phyloP scores from a whole-genome alignment of 2,113 vertebrate genomes.

The Naja naja region DNA sequence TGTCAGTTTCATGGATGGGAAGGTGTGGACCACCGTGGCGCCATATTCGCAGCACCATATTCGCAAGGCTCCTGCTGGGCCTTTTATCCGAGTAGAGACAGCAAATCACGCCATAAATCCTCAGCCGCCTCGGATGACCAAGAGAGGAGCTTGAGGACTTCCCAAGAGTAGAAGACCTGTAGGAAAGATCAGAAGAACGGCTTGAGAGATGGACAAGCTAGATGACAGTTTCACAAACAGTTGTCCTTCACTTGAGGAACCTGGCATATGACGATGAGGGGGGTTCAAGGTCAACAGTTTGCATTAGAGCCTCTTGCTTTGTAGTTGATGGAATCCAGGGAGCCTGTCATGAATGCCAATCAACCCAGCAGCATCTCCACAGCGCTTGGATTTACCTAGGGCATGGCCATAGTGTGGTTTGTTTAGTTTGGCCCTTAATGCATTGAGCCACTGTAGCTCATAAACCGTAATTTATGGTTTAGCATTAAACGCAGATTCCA shows the following conservation, averaged over 20 bases:
- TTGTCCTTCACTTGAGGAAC: neutral
- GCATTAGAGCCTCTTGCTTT: neutral
- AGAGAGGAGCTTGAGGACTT: neutral
- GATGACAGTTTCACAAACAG: neutral
- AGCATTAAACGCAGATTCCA: neutral
- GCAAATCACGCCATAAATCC: neutral
- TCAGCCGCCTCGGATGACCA: neutral
- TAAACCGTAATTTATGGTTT: neutral
- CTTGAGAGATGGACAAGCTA: neutral
- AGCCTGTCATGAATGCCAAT: neutral
- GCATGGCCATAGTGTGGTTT: neutral
- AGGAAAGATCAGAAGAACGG: neutral
- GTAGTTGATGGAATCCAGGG: neutral
- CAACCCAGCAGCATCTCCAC: neutral
- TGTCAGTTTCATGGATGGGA: neutral
- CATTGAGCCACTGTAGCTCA: neutral
- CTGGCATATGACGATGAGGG: neutral
- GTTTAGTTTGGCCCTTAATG: neutral
- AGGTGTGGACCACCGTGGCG: neutral
- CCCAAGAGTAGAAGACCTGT: neutral
- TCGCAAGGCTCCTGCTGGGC: neutral
- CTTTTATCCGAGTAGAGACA: too few species aligned
- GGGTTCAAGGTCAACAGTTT: neutral
- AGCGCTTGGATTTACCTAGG: neutral
- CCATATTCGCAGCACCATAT: too few species aligned